These are phyloP conservation scores for Galleria mellonella DNA, from an alignment of 1,140 invertebrate species.

Conservation along the genomic window DNA sequence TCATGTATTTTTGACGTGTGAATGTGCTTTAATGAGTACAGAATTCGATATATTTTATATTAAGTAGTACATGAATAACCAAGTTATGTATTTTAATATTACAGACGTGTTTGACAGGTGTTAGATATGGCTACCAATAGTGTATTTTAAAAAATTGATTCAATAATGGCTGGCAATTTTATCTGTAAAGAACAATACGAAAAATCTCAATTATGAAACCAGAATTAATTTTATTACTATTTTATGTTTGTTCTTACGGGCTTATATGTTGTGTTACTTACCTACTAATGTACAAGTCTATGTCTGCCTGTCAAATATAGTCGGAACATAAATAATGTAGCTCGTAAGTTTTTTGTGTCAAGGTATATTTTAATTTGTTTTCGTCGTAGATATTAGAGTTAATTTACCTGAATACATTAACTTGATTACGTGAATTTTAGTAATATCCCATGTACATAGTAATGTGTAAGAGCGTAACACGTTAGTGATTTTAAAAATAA, in stretches of 20 bases:
- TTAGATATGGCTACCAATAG: too few species aligned
- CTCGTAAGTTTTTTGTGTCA: neutral
- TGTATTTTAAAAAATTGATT: too few species aligned
- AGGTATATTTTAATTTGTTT: slow-evolving; percentile 7
- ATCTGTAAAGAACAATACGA: too few species aligned
- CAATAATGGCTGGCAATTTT: too few species aligned
- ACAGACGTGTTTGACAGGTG: too few species aligned
- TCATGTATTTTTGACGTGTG: too few species aligned
- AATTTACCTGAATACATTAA: slow-evolving; percentile 53
- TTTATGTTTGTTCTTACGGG: neutral
- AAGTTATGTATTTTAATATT: too few species aligned
- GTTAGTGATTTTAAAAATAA: slow-evolving; percentile 48
- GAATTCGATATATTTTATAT: too few species aligned
- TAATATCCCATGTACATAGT: slow-evolving; percentile 44
- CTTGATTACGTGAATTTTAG: slow-evolving; percentile 22
- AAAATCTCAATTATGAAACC: neutral
- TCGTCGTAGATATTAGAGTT: slow-evolving; percentile 20
- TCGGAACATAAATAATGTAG: neutral
- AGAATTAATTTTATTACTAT: neutral
- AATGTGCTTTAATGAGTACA: too few species aligned
- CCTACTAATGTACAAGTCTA: neutral
- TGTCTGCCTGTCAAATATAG: neutral
- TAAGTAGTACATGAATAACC: too few species aligned
- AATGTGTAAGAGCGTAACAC: slow-evolving; percentile 44
- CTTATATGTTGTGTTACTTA: neutral